Conservation (phyloP, 2,113 vertebrate genomes). For the Pygoscelis antarcticus region DNA sequence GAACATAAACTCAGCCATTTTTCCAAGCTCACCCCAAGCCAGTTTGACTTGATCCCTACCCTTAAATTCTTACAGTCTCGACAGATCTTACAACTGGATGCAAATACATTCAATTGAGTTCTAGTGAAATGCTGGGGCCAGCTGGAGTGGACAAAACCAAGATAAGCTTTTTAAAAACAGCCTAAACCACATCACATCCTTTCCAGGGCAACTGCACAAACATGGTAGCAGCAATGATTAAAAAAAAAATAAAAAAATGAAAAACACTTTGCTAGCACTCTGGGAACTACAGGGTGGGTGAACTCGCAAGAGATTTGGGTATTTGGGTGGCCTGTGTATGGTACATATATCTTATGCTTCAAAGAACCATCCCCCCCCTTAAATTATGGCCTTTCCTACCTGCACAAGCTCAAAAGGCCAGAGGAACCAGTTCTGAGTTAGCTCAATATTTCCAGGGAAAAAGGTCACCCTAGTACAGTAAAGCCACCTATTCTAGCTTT, state of each 20-base stretch:
- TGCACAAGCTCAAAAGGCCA: neutral
- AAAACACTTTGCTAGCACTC: neutral
- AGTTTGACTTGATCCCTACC: neutral
- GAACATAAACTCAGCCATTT: neutral
- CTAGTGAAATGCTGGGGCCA: neutral
- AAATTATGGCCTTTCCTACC: neutral
- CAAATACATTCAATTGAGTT: neutral
- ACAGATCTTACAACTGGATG: neutral
- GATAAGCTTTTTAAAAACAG: neutral
- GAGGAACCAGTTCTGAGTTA: neutral
- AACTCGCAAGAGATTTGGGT: neutral
- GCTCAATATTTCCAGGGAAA: neutral
- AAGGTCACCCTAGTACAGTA: neutral
- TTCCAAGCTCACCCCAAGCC: neutral
- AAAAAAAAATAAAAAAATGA: neutral
- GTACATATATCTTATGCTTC: neutral
- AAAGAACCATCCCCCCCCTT: neutral
- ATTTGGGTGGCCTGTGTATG: neutral
- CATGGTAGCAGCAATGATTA: neutral
- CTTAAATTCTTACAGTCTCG: neutral
- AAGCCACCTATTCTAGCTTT: neutral
- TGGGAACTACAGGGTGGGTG: neutral
- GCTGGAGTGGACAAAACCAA: neutral
- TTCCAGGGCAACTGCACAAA: neutral
- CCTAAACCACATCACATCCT: neutral